Conservation (phyloP, 1,140 invertebrate species). For the Venustaconcha ellipsiformis region DNA sequence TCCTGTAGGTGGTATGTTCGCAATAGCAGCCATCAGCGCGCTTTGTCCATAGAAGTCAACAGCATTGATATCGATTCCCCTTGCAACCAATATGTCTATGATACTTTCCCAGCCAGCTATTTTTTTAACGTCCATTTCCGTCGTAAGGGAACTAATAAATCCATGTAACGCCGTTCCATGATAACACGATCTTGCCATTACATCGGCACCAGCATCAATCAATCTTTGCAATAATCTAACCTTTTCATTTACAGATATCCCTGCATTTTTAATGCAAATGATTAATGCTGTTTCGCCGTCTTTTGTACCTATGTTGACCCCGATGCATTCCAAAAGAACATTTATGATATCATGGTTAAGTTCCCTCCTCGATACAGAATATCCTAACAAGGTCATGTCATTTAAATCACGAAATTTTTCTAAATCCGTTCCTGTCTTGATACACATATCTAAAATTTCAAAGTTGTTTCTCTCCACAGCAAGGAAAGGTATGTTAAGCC, state of each 20-base stretch:
- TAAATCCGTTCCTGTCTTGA: slow-evolving; percentile 9
- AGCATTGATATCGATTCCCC: slow-evolving; percentile 6
- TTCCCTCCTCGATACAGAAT: not conserved
- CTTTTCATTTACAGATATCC: not conserved
- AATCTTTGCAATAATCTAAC: slow-evolving; percentile 1
- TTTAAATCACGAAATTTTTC: slow-evolving; percentile 2
- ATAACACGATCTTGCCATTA: not conserved
- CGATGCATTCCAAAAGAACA: slow-evolving; percentile 1
- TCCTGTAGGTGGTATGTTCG: not conserved
- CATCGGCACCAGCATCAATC: not conserved
- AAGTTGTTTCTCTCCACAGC: not conserved
- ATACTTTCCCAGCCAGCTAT: slow-evolving; percentile 3
- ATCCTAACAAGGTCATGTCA: not conserved
- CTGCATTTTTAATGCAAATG: not conserved
- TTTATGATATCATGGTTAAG: slow-evolving; percentile 3
- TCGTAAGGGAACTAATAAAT: not conserved
- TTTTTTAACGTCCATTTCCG: not conserved
- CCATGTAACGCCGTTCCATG: not conserved
- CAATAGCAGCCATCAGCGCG: slow-evolving; percentile 11
- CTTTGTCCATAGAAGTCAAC: slow-evolving; percentile 2
- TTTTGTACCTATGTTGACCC: not conserved
- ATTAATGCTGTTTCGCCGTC: not conserved
- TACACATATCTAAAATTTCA: slow-evolving; percentile 14
- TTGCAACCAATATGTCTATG: slow-evolving; percentile 4
- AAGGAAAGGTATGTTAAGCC: slow-evolving; percentile 3